Conservation (phyloP, 2,797 vertebrate species). For the Vespertilio murinus region DNA sequence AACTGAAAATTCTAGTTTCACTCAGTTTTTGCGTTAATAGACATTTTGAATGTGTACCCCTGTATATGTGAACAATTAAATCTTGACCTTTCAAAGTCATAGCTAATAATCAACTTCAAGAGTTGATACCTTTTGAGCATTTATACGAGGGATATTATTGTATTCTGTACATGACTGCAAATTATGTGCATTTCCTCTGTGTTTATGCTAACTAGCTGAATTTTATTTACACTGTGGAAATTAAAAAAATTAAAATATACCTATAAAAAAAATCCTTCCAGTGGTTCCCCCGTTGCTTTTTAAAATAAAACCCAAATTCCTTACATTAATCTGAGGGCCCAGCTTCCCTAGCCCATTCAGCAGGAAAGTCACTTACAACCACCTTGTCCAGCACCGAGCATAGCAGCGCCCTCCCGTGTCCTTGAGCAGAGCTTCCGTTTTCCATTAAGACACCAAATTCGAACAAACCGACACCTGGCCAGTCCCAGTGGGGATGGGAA, state of each 20-base stretch:
- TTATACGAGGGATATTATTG: constrained; percentile 80
- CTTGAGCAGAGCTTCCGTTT: neutral
- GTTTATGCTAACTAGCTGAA: constrained; percentile 82
- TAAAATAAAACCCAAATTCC: constrained; percentile 36
- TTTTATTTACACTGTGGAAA: constrained; percentile 82
- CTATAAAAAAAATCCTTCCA: constrained; percentile 56
- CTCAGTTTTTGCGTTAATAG: constrained; percentile 44
- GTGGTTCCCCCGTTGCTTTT: neutral
- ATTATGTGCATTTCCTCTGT: constrained; percentile 83
- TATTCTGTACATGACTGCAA: constrained; percentile 82
- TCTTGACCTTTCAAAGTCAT: constrained; percentile 65
- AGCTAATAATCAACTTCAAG: constrained; percentile 68
- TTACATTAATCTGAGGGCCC: neutral
- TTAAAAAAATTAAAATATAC: constrained; percentile 82
- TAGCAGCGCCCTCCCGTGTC: neutral
- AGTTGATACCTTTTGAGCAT: constrained; percentile 59
- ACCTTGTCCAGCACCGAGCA: neutral
- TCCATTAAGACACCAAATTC: neutral
- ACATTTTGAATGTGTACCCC: constrained; percentile 76
- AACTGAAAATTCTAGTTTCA: constrained; percentile 38
- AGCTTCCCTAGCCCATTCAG: neutral
- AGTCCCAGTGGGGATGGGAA: neutral
- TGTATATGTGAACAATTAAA: constrained; percentile 82
- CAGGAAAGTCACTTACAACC: neutral
- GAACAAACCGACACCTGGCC: neutral